Evolutionary conservation across 2,888 invertebrate species (phyloP), one percentile per base, ranked within the genome.

Genomic region (Caprella mutica): DNA sequence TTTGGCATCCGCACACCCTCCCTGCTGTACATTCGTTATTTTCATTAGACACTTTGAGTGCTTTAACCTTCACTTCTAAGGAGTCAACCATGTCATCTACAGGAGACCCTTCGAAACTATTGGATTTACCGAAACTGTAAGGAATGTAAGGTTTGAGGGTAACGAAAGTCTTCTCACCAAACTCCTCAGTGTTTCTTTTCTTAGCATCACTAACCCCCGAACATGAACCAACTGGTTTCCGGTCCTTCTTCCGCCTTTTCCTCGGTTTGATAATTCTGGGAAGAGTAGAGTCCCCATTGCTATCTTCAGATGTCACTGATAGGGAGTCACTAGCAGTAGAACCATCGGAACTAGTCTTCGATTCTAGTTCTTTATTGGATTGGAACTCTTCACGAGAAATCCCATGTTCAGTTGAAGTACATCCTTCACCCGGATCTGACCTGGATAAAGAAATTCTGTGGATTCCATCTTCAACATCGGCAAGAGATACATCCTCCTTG

Each of bases 181-280:
- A 48, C 4, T 12, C 19, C 17, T 21, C 14, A 24, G 26, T 21
- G 14, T 1, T 30, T 14, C 35, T 46, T 48, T 48, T 48, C 27
- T 29, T 48, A 1, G 29, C 29, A 17, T 48, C 48, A 8, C 46
- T 46, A 8, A 30, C 23, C 3, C 29, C 21, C n/a, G 55, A 24
- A 2, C 44, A 27, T 9, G 55, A 38, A 14, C 21, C 23, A 35
- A 19, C 26, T 5, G 54, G 51, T 33, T 56, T 58, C 19, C 59
- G 53, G 71, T 89, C 89, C 74, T 89, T 90, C 81, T 89, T 90
- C 71, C 89, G 81, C 52, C 90, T 80, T 72, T 90, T 90, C 51
- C 90, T 77, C 5, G 89, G 89, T 72, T 90, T 90, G 69, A 90
- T 89, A 65, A 90, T 88, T 67, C 90, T 79, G 65, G 89, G 89